Evolutionary conservation across 2,888 invertebrate species (phyloP).

Genomic region (Torymus auratus): DNA sequence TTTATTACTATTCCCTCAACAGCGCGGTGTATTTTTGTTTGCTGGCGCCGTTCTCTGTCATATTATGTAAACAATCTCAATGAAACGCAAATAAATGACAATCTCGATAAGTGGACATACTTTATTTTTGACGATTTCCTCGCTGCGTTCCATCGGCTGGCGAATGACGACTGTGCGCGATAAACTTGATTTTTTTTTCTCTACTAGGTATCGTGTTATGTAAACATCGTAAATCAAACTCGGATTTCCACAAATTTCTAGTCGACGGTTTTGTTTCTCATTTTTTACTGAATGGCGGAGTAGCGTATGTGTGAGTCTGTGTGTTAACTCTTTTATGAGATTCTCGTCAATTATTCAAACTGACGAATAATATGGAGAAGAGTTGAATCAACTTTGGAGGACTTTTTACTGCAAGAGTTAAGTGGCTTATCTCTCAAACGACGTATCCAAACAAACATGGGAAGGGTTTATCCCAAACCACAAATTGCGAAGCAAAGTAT

Average conservation of each 20-base stretch:
- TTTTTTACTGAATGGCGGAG: too few species aligned
- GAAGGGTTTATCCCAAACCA: too few species aligned
- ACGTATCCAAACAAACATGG: too few species aligned
- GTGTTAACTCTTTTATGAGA: too few species aligned
- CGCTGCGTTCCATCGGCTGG: not conserved
- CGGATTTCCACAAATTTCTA: constrained; percentile 17
- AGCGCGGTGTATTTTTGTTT: not conserved
- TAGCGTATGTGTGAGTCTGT: too few species aligned
- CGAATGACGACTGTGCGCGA: not conserved
- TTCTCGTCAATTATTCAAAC: too few species aligned
- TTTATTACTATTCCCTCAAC: not conserved
- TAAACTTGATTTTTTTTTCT: not conserved
- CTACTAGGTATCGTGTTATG: constrained; percentile 16
- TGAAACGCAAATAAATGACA: constrained; percentile 10
- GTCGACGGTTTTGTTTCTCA: not conserved
- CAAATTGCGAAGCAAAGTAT: too few species aligned
- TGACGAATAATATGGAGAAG: too few species aligned
- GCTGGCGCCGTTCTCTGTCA: not conserved
- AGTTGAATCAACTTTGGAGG: too few species aligned
- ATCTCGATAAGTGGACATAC: constrained; percentile 26
- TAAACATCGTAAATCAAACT: constrained; percentile 44
- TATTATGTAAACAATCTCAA: constrained; percentile 43
- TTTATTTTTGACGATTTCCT: constrained; percentile 28
- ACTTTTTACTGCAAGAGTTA: too few species aligned
- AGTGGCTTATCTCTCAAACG: too few species aligned